These are phyloP conservation scores for Sycophaga agraensis DNA, from an alignment of 1,140 invertebrate species.

Conservation along the genomic window DNA sequence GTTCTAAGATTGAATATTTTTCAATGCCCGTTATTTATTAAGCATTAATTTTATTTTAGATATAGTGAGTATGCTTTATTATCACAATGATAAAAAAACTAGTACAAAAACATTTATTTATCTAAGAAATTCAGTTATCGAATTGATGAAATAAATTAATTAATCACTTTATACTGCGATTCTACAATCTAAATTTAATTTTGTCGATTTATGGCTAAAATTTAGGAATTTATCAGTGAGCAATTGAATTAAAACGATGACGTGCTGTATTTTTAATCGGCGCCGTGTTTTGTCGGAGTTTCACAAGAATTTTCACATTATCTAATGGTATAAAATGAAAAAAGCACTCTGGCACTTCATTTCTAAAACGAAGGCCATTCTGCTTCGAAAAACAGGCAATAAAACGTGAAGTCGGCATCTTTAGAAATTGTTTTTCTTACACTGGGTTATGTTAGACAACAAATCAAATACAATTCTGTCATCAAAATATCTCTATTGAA, in stretches of 20 bases:
- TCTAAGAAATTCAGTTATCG: too few relatives aligned
- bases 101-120: too few relatives aligned
- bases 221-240: neutral
- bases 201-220: too few relatives aligned
- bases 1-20: too few relatives aligned
- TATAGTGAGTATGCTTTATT: too few relatives aligned
- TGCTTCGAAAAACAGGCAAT: conserved; percentile 21
- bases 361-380: conserved; percentile 21
- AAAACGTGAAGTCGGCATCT: conserved; percentile 11
- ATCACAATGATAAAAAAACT: too few relatives aligned
- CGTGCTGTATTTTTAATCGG: neutral
- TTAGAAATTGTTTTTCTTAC: conserved; percentile 2
- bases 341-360: conserved; percentile 2
- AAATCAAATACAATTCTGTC: neutral
- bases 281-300: conserved; percentile 8
- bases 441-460: neutral
- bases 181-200: too few relatives aligned
- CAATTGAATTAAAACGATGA: conserved; percentile 3
- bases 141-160: too few relatives aligned
- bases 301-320: conserved; percentile 18
- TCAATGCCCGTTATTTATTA: too few relatives aligned
- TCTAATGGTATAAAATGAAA: conserved; percentile 14
- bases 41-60: too few relatives aligned
- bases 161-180: too few relatives aligned
- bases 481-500: too few relatives aligned